A percentile compares a stretch with the other conserved stretches of the same genome.
Conservation (phyloP, 2,113 vertebrate species). For the Bucco capensis region DNA sequence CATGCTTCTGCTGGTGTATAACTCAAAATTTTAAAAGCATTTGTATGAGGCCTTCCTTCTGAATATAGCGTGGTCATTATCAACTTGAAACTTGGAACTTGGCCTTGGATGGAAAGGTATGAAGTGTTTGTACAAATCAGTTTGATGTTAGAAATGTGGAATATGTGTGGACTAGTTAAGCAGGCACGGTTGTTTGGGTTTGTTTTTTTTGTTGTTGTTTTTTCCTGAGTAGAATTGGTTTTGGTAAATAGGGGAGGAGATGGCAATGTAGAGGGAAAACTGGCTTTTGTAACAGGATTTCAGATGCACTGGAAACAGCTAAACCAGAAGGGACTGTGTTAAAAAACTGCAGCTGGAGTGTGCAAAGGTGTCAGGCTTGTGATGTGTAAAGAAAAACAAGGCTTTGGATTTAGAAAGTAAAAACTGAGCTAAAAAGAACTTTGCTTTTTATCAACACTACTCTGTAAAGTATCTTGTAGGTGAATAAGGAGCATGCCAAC, state of each 20-base stretch:
- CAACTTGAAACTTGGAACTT: background rate
- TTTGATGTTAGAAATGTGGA: background rate
- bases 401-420: background rate
- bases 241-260: background rate
- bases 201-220: background rate
- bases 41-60: background rate
- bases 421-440: background rate
- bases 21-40: background rate
- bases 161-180: background rate
- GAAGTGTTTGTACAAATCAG: background rate
- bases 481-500: background rate
- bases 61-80: background rate
- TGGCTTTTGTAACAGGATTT: background rate
- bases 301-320: background rate
- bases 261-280: background rate
- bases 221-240: background rate
- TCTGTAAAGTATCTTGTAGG: background rate
- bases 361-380: background rate
- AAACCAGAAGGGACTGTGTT: background rate
- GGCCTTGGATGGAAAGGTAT: background rate
- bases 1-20: background rate
- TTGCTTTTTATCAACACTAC: background rate
- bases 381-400: background rate
- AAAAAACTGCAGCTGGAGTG: background rate
- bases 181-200: background rate